Evolutionary conservation across 2,888 invertebrate genomes (phyloP), one percentile per base, ranked within the genome.

Genomic region (Meteorus colon): DNA sequence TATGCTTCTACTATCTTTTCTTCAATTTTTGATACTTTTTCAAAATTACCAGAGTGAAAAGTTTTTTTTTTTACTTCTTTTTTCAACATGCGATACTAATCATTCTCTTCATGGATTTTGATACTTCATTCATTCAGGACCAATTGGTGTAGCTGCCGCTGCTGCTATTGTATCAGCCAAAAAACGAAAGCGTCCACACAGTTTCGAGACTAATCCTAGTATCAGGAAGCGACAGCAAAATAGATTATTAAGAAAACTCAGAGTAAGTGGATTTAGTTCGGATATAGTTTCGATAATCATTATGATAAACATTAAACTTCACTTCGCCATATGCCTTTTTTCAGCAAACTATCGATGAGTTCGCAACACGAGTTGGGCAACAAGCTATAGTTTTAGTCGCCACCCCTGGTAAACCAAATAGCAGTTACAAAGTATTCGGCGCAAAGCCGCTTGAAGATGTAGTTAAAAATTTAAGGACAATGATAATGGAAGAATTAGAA

Each of bases 391-490:
- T 98, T 69, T 91, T 98, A 86, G 97, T 98, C 76, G 98, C 98
- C 68, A 98, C 98, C 31, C 98, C 98, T 0, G 98, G 98, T 69
- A 98, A 98, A 91, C 96, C 97, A 81, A 96, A 96, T 91, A 97
- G 97, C 76, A 97, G 97, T 88, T 98, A 97, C 91, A 97, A 98
- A 90, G 98, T 98, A 82, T 98, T 98, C 89, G 96, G 98, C 29
- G 98, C 98, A 79, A 98, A 98, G 90, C 98, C 98, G 12, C 91
- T 98, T 27, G 98, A 98, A 91, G 97, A 97, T 92, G 98, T 98
- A 81, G 96, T 98, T 79, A 94, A 97, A 85, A 97, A 96, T 90
- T 92, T 97, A 79, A 94, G 96, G 86, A 94, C 94, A 84, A 95
- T 96, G 92, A 96, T 98, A 84, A 97, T 98, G 96, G 96, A 97